A percentile compares a stretch with the other conserved stretches of the same genome.
Conservation (phyloP, 2,888 invertebrate species). For the Halictus ligatus region DNA sequence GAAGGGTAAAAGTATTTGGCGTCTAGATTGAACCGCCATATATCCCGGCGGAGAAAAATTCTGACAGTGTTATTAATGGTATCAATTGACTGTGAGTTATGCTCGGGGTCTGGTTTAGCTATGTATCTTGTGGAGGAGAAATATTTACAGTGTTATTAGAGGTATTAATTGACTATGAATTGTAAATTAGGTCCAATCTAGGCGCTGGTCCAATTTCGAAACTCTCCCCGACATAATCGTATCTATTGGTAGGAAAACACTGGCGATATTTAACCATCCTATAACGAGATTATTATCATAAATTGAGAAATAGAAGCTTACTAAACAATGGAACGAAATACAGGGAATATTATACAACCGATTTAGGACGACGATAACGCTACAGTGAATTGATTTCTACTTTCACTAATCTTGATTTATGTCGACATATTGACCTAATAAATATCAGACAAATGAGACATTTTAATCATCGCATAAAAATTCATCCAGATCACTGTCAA, state of each 20-base stretch:
- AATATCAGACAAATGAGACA: background rate
- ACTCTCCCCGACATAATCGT: background rate
- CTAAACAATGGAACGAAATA: background rate
- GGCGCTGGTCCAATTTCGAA: slow-evolving; percentile 2
- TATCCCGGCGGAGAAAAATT: background rate
- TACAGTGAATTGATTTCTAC: background rate
- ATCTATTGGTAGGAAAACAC: background rate
- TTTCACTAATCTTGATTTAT: background rate
- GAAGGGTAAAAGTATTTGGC: background rate
- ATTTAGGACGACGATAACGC: background rate
- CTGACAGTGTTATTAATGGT: slow-evolving; percentile 5
- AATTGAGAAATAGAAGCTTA: background rate
- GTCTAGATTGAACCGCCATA: background rate
- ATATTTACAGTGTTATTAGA: slow-evolving; percentile 5
- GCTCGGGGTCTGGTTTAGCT: background rate
- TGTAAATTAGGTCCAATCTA: slow-evolving; percentile 5
- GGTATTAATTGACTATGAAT: slow-evolving; percentile 5
- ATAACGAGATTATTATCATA: background rate
- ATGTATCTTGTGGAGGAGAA: background rate
- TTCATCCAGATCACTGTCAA: background rate
- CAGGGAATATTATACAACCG: background rate
- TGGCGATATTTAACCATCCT: background rate
- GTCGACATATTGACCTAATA: background rate
- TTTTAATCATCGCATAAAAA: background rate
- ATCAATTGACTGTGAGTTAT: slow-evolving; percentile 5